Evolutionary conservation across 2,113 vertebrate species (phyloP).

Genomic region (Falco punctatus): DNA sequence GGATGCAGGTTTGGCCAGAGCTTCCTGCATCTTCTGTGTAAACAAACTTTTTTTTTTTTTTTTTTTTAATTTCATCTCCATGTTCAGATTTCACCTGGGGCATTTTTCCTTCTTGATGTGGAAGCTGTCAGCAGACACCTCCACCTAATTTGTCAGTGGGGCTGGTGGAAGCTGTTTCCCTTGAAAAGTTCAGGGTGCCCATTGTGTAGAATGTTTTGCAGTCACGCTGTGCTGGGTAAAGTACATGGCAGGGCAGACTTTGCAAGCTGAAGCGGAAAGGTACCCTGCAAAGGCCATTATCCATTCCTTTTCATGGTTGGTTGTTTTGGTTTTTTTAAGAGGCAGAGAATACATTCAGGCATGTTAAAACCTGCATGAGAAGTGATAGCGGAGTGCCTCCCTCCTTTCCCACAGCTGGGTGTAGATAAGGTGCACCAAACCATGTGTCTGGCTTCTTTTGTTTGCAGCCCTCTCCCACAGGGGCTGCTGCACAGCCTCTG

Average conservation of each 20-base stretch:
- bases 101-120: accelerated
- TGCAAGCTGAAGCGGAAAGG: conserved; percentile 27
- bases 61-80: background rate
- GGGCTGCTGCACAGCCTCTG: background rate
- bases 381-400: conserved; percentile 3
- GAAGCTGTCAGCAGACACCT: background rate
- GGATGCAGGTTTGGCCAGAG: accelerated
- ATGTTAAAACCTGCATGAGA: conserved; percentile 24
- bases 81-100: background rate
- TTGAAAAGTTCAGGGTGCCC: background rate
- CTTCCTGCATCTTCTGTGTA: background rate
- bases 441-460: background rate
- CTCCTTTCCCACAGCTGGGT: conserved; percentile 58
- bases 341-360: background rate
- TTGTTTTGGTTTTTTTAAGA: background rate
- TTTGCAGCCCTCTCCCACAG: background rate
- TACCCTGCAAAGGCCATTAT: conserved; percentile 24
- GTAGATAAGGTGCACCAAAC: conserved; percentile 12
- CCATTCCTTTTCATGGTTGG: background rate
- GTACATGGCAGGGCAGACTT: background rate
- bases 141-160: background rate
- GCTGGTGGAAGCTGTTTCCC: background rate
- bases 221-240: background rate
- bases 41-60: background rate
- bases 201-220: background rate